Conservation (phyloP, 2,888 invertebrate genomes). For the Lasioglossum villosulum region DNA sequence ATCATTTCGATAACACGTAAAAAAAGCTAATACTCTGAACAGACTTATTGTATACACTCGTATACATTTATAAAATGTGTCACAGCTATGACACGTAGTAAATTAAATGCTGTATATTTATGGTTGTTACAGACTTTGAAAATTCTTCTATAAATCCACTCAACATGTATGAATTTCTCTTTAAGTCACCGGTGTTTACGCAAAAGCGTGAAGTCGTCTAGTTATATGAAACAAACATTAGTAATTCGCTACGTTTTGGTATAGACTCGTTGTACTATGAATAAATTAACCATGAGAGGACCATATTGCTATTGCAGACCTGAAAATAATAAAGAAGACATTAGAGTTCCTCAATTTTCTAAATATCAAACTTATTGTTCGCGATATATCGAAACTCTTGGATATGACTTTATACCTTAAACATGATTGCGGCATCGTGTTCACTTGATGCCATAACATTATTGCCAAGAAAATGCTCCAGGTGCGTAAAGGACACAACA, state of each 20-base stretch:
- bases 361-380: not conserved
- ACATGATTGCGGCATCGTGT: constrained; percentile 87
- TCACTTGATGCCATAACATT: constrained; percentile 88
- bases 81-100: constrained; percentile 7
- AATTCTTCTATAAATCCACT: constrained; percentile 24
- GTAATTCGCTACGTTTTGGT: constrained; percentile 23
- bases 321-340: constrained; percentile 25
- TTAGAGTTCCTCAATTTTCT: not conserved
- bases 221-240: constrained; percentile 27
- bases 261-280: constrained; percentile 11
- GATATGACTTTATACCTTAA: constrained; percentile 85
- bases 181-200: constrained; percentile 14
- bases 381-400: not conserved
- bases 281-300: constrained; percentile 45
- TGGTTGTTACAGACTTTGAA: not conserved
- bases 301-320: constrained; percentile 66
- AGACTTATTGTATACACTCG: not conserved
- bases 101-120: constrained; percentile 15
- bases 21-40: constrained; percentile 1
- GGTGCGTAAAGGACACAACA: constrained; percentile 92
- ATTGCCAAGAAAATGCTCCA: constrained; percentile 91
- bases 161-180: not conserved
- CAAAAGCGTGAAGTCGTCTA: constrained; percentile 21
- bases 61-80: not conserved
- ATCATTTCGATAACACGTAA: not conserved